Evolutionary conservation across 2,797 vertebrate species (phyloP), one percentile per base, ranked within the genome.

Genomic region (Sebastes nivosus): DNA sequence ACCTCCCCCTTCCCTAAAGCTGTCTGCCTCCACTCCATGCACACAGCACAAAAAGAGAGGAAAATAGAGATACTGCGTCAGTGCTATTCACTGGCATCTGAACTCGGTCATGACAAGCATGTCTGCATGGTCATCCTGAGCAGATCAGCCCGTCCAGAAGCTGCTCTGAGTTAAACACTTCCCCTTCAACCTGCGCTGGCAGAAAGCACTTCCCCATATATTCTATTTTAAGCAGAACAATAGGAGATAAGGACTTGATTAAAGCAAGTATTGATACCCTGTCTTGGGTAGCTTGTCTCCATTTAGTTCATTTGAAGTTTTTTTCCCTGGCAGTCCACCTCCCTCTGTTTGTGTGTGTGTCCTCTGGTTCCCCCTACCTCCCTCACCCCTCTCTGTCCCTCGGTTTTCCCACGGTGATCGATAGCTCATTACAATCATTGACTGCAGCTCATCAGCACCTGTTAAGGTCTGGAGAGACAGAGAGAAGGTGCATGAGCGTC

Each of bases 351-450:
- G 84, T 90, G 91, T 92, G 81, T 79, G 84, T 90, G 91, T 92
- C 93, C 93, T 95, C 92, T 86, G 77, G 81, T 93, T 92, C 82
- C 89, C 91, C 80, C 87, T 88, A 80, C 91, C 92, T 93, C 84
- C 83, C 91, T 91, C 91, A 82, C 89, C 88, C 87, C 88, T 91
- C 92, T 92, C 88, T 89, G 93, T 94, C 93, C 93, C 92, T 94
- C 87, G 90, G 84, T 95, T 95, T 95, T 95, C 94, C 94, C 94
- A 95, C 94, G 92, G 92, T 95, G 94, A 95, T 95, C 94, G 91
- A 95, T 95, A 95, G 93, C 94, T 95, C 94, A 94, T 95, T 95
- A 95, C 92, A 95, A 91, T 94, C 94, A 95, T 95, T 95, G 94
- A 95, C 94, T 94, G 93, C 65, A 67, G 92, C 93, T 94, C 94